Evolutionary conservation across 1,140 invertebrate species (phyloP), one percentile per base, ranked within the genome.

Genomic region (Eupeodes corollae): DNA sequence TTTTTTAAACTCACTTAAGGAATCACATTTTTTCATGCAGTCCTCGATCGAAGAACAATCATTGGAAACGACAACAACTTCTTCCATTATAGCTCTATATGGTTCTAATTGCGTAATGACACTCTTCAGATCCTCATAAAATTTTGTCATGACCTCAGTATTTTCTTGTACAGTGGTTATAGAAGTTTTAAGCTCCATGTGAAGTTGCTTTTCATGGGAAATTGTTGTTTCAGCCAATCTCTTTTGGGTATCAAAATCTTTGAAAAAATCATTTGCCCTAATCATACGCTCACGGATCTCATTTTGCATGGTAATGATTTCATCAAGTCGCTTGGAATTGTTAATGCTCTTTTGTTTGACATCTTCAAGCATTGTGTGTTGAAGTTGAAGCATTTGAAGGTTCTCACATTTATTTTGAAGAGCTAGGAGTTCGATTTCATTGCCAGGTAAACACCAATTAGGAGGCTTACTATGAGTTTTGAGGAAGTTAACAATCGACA

Each of bases 261-360:
- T 62, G 13, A 68, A 63, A 33, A 68, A 68, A 43, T 48, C 56
- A 51, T 68, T 68, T 5, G 64, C 61, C 44, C 59, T 54, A 37
- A 68, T 61, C 34, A 68, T 66, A 19, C 60, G 58, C 33, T 61
- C 46, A 12, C 66, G 49, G 16, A 68, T 41, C n/a, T 57, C 16
- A 18, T 56, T 52, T 42, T 68, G 65, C 9, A 57, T 58, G 39
- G 52, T 54, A 44, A 63, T 57, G 52, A 66, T 57, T 21, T 55
- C 43, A 3, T 53, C 48, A n/a, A 66, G 59, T 1, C 66, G 55
- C 8, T 46, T 18, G 10, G 52, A 42, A 49, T 63, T 68, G 5
- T 54, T 41, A 8, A 49, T 44, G 6, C 52, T 31, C 46, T 68
- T 59, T 5, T 44, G 32, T 35, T 55, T 56, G 16, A 56, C 55